These are phyloP conservation scores for Hypercompe scribonia DNA, from an alignment of 2,888 invertebrate genomes.

Conservation along the genomic window DNA sequence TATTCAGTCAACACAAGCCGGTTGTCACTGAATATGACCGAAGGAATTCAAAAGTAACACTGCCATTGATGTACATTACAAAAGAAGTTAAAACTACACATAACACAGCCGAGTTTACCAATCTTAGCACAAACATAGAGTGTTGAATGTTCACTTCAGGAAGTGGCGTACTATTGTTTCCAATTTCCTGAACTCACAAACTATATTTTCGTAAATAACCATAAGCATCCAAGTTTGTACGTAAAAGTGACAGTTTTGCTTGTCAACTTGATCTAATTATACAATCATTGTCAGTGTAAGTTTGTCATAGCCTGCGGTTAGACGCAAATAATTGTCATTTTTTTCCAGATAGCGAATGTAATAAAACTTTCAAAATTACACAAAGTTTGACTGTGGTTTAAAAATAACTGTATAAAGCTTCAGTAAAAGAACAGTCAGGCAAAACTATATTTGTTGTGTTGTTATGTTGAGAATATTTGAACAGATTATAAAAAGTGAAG, in stretches of 20 bases:
- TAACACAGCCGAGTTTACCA: conserved; percentile 37
- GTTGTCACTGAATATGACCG: not conserved
- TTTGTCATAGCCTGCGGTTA: conserved; percentile 29
- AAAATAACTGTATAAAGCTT: not conserved
- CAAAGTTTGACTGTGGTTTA: not conserved
- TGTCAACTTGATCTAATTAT: conserved; percentile 32
- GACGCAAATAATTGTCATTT: conserved; percentile 28
- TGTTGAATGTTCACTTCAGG: conserved; percentile 45
- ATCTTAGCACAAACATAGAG: conserved; percentile 23
- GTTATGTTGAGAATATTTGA: too few species aligned
- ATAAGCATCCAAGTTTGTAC: conserved; percentile 33
- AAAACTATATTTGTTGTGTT: not conserved
- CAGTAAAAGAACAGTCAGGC: not conserved
- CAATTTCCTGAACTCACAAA: conserved; percentile 35
- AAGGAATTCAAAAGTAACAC: not conserved
- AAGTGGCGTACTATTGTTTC: conserved; percentile 44
- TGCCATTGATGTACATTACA: conserved; percentile 6
- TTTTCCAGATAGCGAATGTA: not conserved
- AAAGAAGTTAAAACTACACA: not conserved
- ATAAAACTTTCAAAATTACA: not conserved
- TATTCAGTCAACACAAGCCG: not conserved
- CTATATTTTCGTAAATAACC: conserved; percentile 33
- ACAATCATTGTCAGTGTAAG: conserved; percentile 38
- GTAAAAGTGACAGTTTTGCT: conserved; percentile 33
- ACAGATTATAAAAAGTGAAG: conserved; percentile 31